Base-by-base conservation (phyloP, 2,113 vertebrate species). In the Hydrochoerus hydrochaeris region DNA sequence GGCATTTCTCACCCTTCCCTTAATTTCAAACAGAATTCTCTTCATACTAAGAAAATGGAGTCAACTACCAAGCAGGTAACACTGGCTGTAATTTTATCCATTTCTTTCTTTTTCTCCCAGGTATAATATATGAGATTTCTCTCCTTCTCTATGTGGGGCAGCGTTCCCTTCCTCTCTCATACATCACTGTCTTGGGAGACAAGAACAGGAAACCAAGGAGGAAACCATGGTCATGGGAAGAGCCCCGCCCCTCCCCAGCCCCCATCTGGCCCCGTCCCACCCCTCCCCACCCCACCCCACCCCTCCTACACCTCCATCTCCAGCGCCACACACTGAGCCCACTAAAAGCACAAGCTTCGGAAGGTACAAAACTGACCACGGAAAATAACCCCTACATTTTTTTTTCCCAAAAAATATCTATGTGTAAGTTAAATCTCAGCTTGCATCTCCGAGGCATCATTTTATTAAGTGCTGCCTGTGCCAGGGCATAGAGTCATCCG, bases 271-370 rank as follows among this genome's bases (percentile, higher is more conserved):
- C 54, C 54, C 54, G 54, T 17, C 54, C 49, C 49, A 8, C 52
- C 58, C 16, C n/a, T 46, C 30, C 7, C 54, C 54, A 16, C 17
- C 54, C 54, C 52, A 3, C 52, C 16, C 52, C 52, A 6, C 10
- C 52, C 6, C 41, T 58, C 0, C 14, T 26, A 2, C 41, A 58
- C 0, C 0, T 57, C 58, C 16, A 11, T 10, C 19, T 82, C n/a
- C 1, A 20, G 6, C 14, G 54, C 19, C 30, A 57, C 46, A 4
- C 30, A 12, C 1, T 32, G 60, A 67, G 32, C 17, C 32, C 32
- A 67, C 32, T 67, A 32, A 28, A 67, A n/a, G 35, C 16, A n/a
- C 4, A 19, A 2, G 14, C 6, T 16, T 67, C 30, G 0, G 65
- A 87, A 91, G 20, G 11, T 22, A 57, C 35, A 88, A 84, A 65